Evolutionary conservation across 2,113 vertebrate genomes (phyloP).

Genomic region (Zosterops hypoxanthus): DNA sequence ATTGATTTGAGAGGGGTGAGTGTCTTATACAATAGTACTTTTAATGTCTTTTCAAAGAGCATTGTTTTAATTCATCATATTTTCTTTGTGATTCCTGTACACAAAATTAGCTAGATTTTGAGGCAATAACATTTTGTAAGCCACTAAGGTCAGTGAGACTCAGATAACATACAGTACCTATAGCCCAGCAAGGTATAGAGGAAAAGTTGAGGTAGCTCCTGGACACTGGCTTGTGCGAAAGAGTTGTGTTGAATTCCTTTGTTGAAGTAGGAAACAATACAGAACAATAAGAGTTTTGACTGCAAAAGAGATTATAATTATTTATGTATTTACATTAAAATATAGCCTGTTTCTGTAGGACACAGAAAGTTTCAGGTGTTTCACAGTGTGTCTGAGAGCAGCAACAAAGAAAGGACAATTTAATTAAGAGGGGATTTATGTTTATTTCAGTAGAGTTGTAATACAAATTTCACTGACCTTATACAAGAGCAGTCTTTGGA

Average conservation of each 20-base stretch:
- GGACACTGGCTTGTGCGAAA: background rate
- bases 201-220: background rate
- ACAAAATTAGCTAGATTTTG: background rate
- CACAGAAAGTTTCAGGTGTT: background rate
- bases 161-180: background rate
- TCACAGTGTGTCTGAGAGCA: background rate
- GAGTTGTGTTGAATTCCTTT: background rate
- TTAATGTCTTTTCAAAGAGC: background rate
- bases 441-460: slow-evolving; percentile 6
- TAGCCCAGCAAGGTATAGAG: background rate
- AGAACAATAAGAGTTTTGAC: background rate
- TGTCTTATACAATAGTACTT: background rate
- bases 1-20: background rate
- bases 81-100: background rate
- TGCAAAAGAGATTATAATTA: background rate
- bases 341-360: background rate
- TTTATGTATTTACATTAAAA: background rate
- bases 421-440: background rate
- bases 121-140: background rate
- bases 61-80: background rate
- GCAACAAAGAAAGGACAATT: background rate
- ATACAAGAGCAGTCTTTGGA: slow-evolving; percentile 24
- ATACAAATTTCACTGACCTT: slow-evolving; percentile 46
- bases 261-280: background rate
- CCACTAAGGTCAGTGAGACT: background rate